Percentiles rank a stretch among this genome's conserved stretches.
phyloP scores from a whole-genome alignment of 1,140 invertebrate genomes.

The Zophobas morio region DNA sequence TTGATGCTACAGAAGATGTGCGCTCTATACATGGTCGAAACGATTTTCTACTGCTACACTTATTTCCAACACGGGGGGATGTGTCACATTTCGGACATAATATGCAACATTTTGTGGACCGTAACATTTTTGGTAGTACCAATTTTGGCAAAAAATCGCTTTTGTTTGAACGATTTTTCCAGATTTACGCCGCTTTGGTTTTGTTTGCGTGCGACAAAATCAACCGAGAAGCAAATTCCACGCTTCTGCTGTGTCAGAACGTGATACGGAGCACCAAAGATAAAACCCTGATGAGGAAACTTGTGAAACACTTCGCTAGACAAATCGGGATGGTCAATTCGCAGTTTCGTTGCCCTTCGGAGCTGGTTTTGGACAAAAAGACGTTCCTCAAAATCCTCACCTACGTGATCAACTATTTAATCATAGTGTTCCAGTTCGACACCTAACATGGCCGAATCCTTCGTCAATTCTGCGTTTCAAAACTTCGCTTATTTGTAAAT shows the following conservation, averaged over 20 bases:
- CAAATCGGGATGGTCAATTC: not conserved
- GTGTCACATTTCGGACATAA: not conserved
- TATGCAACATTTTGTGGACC: not conserved
- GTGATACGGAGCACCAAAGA: not conserved
- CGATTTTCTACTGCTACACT: not conserved
- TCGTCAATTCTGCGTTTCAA: not conserved
- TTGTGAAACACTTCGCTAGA: not conserved
- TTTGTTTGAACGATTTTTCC: not conserved
- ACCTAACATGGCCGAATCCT: not conserved
- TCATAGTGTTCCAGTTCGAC: not conserved
- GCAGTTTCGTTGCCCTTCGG: not conserved
- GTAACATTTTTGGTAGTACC: not conserved
- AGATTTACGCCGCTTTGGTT: not conserved
- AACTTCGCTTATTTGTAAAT: constrained; percentile 16
- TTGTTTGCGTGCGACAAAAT: not conserved
- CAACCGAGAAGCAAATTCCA: not conserved
- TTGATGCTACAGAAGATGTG: not conserved
- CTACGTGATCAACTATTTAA: not conserved
- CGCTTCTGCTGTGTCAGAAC: not conserved
- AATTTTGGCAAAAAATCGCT: not conserved
- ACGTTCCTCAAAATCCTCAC: not conserved
- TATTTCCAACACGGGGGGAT: too few relatives aligned
- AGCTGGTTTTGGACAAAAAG: not conserved
- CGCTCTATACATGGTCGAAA: not conserved
- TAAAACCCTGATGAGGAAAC: not conserved